Base-by-base conservation (phyloP, 2,888 invertebrate genomes). In the Caenorhabditis auriculariae region DNA sequence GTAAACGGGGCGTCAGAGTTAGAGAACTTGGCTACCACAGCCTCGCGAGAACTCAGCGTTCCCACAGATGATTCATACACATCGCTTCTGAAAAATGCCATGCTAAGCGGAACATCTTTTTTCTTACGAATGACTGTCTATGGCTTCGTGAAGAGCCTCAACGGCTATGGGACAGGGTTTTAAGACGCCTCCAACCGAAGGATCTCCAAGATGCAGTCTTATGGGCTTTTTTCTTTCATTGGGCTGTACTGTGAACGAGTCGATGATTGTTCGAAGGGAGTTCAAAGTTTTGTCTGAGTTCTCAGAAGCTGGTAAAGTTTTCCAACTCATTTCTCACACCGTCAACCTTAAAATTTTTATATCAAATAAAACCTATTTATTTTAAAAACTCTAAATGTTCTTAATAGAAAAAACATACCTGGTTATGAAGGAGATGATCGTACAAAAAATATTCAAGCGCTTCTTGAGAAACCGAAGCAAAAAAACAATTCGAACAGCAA, bases 161-260 rank as follows among this genome's bases (percentile, higher is more conserved):
- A 76, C 55, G 29, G 77, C 71, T 7, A 69, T 71, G 37, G 66
- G 60, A 32, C 69, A 61, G 27, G 78, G 77, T 24, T 74, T 76
- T 24, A 80, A 65, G 24, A 66, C 71, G 28, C 80, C 81, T 21
- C 75, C 75, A 27, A 82, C 46, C 2, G 76, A 76, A 35, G 75
- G 78, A 72, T 80, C 81, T 77, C 85, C 85, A 49, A 85, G 83
- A 24, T 85, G 84, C 41, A 85, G 76, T 26, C 83, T 82, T 78
- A 98, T 96, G 85, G 96, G 88, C 50, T 87, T 87, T 83, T 96
- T 96, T 42, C 89, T 87, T 3, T 94, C 93, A 85, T 98, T 91
- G 0, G 95, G 96, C 66, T 89, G 88, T 41, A 95, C 87, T 78
- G 90, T 88, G 81, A 98, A 87, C 74, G 89, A 89, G 82, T 98